phyloP scores from a whole-genome alignment of 2,797 vertebrate genomes.

The Clarias platycephalus region DNA sequence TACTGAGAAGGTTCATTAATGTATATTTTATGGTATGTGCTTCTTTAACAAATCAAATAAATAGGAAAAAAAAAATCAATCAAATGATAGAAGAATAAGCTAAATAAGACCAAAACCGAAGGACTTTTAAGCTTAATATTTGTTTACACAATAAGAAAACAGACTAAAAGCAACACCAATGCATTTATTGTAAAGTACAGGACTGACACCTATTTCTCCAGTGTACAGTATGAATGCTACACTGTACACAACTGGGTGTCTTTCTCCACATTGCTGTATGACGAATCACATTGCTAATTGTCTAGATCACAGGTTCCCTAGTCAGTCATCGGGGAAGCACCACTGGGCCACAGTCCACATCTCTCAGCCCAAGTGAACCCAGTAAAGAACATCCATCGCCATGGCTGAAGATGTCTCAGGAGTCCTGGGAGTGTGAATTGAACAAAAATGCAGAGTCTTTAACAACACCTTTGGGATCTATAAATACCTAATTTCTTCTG shows the following conservation, averaged over 20 bases:
- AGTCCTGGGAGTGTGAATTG: constrained; percentile 29
- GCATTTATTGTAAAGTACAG: constrained; percentile 26
- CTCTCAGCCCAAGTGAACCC: constrained; percentile 10
- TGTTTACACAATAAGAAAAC: neutral
- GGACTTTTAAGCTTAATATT: neutral
- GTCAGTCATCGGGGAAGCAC: constrained; percentile 19
- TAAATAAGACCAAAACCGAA: neutral
- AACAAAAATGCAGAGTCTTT: constrained; percentile 35
- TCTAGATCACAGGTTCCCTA: constrained; percentile 61
- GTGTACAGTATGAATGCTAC: constrained; percentile 34
- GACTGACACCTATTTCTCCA: constrained; percentile 35
- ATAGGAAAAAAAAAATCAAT: neutral
- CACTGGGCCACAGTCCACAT: constrained; percentile 14
- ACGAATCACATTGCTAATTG: constrained; percentile 59
- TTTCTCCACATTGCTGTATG: constrained; percentile 40
- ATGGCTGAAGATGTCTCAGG: constrained; percentile 32
- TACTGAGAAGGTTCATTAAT: neutral
- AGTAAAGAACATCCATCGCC: constrained; percentile 10
- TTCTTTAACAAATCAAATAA: neutral
- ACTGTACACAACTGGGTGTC: constrained; percentile 51
- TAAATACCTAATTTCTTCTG: constrained; percentile 17
- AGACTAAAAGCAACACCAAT: neutral
- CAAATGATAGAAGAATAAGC: neutral
- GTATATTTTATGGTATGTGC: neutral
- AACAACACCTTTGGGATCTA: constrained; percentile 41